These are phyloP conservation scores for Palythoa caribaeorum DNA, from an alignment of 92 coral and sea anemone species.

Conservation along the genomic window DNA sequence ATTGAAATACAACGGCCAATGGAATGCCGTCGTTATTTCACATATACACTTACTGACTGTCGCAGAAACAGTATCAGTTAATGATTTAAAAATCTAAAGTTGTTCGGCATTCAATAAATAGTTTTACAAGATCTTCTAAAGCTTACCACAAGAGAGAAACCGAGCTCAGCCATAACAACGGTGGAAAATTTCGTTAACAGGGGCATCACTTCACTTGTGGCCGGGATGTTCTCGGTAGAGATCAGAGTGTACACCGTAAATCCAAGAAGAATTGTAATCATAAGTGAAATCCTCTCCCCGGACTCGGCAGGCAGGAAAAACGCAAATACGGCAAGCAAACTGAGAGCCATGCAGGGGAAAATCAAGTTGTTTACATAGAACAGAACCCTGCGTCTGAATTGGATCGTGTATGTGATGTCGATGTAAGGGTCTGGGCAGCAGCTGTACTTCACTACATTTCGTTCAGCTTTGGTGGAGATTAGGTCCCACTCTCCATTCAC, in stretches of 20 bases:
- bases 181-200: slow-evolving; percentile 86
- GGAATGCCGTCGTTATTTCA: no score
- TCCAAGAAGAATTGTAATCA: slow-evolving; percentile 90
- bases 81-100: no score
- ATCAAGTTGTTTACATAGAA: slow-evolving; percentile 88
- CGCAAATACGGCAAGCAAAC: slow-evolving; percentile 78
- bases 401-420: slow-evolving; percentile 83
- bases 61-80: no score
- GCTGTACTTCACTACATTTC: slow-evolving; percentile 83
- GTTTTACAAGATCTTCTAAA: background rate
- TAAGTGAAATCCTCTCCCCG: slow-evolving; percentile 92
- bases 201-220: slow-evolving; percentile 92
- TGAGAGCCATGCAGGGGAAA: slow-evolving; percentile 87
- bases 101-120: no score
- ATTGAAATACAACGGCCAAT: no score
- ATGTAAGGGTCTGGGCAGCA: slow-evolving; percentile 91
- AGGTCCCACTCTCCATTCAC: slow-evolving; percentile 94
- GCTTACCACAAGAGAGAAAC: slow-evolving; percentile 76
- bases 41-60: no score
- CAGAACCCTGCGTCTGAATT: slow-evolving; percentile 69
- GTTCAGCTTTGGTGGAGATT: slow-evolving; percentile 70
- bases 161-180: slow-evolving; percentile 78
- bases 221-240: slow-evolving; percentile 91
- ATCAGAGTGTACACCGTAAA: slow-evolving; percentile 89
- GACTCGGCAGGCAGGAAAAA: slow-evolving; percentile 90